Conservation (phyloP, 2,888 invertebrate genomes). For the Muschampia plurimacula region DNA sequence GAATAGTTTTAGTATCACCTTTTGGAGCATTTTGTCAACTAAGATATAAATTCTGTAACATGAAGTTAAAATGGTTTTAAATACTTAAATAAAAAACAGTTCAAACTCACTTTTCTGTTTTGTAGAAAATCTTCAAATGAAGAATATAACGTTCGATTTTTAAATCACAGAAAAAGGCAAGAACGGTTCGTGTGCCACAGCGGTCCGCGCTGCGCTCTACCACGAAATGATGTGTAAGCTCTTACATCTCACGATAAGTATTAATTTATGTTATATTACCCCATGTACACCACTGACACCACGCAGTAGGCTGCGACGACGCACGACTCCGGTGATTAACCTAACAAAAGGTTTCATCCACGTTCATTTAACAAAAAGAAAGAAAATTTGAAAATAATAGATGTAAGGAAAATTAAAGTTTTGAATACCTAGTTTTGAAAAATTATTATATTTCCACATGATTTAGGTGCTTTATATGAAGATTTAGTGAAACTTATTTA, state of each 20-base stretch:
- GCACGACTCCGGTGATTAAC: constrained; percentile 46
- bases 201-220: constrained; percentile 61
- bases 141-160: constrained; percentile 38
- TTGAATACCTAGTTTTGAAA: no score
- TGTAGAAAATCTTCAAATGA: constrained; percentile 39
- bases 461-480: no score
- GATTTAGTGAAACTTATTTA: no score
- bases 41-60: no score
- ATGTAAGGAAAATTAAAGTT: no score
- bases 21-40: no score
- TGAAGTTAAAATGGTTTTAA: no score
- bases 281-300: not conserved
- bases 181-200: constrained; percentile 57
- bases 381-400: no score
- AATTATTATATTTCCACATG: no score
- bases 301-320: not conserved
- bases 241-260: constrained; percentile 5
- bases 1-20: no score
- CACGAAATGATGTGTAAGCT: constrained; percentile 59
- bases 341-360: constrained; percentile 43
- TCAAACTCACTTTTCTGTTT: constrained; percentile 59
- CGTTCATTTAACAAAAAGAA: not conserved
- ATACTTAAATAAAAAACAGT: no score
- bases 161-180: constrained; percentile 56
- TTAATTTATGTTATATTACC: constrained; percentile 7